Evolutionary conservation across 2,797 vertebrate genomes (phyloP).

Genomic region (Lutjanus argentimaculatus): DNA sequence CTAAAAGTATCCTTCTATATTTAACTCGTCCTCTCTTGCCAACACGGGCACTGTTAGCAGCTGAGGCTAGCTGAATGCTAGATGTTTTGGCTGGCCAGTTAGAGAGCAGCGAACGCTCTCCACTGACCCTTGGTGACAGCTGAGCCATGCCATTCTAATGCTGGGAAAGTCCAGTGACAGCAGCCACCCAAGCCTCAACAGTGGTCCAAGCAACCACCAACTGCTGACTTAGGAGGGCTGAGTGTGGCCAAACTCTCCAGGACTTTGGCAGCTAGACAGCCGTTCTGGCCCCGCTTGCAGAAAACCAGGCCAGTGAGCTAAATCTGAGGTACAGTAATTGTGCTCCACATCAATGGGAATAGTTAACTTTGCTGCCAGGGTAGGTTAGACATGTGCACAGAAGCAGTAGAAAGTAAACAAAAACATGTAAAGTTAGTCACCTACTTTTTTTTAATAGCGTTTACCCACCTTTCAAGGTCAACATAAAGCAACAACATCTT

Average conservation of each 20-base stretch:
- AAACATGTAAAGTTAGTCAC: constrained; percentile 30
- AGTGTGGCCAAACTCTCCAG: constrained; percentile 69
- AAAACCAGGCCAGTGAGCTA: constrained; percentile 69
- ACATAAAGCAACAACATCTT: not conserved
- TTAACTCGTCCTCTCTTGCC: constrained; percentile 90
- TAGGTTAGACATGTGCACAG: constrained; percentile 32
- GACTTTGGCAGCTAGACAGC: constrained; percentile 65
- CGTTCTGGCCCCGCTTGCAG: constrained; percentile 46
- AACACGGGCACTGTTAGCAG: constrained; percentile 89
- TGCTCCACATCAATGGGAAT: constrained; percentile 56
- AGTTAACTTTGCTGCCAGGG: constrained; percentile 46
- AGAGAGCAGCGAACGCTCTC: constrained; percentile 79
- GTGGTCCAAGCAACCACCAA: constrained; percentile 73
- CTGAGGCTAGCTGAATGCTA: constrained; percentile 88
- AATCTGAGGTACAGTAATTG: constrained; percentile 70
- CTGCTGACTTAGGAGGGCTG: constrained; percentile 70
- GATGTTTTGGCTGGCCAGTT: constrained; percentile 65
- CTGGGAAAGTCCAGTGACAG: constrained; percentile 79
- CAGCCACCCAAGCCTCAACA: constrained; percentile 69
- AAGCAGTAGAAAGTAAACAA: constrained; percentile 40
- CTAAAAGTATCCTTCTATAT: constrained; percentile 93
- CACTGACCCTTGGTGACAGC: constrained; percentile 90
- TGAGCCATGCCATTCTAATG: constrained; percentile 87
- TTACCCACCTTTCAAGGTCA: constrained; percentile 8
- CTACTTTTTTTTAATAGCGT: constrained; percentile 18